Evolutionary conservation across 23 tunicate genomes (phyloP).

Genomic region (Phallusia fumigata): DNA sequence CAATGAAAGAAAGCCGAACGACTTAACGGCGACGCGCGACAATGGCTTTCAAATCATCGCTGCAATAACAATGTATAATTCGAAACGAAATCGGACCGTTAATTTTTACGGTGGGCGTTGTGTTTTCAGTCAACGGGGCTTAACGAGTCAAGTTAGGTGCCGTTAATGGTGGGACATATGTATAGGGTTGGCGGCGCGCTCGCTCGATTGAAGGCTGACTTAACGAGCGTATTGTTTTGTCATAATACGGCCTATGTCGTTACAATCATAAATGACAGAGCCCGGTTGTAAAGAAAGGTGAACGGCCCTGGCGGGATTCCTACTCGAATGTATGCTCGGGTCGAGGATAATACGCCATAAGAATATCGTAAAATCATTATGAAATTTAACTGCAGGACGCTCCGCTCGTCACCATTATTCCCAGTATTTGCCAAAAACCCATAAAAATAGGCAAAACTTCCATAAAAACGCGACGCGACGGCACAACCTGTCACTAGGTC

Average conservation of each 20-base stretch:
- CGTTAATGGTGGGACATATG: not conserved
- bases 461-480: not conserved
- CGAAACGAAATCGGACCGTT: not conserved
- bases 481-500: no score
- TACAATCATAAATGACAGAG: conserved; percentile 14
- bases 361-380: conserved; percentile 4
- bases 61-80: not conserved
- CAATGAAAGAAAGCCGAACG: not conserved
- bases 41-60: not conserved
- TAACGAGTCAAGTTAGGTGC: conserved; percentile 13
- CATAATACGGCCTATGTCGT: conserved; percentile 15
- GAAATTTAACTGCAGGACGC: not conserved
- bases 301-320: not conserved
- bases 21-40: not conserved
- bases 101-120: not conserved
- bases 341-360: conserved; percentile 1
- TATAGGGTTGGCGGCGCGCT: not conserved
- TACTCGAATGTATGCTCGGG: not conserved
- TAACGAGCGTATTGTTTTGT: conserved; percentile 13
- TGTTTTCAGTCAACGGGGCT: not conserved
- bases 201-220: not conserved
- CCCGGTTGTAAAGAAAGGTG: conserved; percentile 6
- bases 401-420: conserved; percentile 10
- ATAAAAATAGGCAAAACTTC: not conserved
- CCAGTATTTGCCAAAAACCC: not conserved